These are phyloP conservation scores for Xestia ashworthii DNA, from an alignment of 2,888 invertebrate genomes.

Conservation along the genomic window DNA sequence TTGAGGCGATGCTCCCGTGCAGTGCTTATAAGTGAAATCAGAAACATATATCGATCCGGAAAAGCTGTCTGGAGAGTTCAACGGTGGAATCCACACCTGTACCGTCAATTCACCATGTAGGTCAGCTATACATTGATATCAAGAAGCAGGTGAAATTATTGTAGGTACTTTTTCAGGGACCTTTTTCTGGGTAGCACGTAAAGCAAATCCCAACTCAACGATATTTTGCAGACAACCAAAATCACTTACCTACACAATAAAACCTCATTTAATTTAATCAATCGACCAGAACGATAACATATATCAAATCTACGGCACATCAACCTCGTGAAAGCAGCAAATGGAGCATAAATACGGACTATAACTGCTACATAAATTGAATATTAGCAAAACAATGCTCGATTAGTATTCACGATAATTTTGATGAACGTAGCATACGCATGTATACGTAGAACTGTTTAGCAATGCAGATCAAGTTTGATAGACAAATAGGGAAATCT, in stretches of 20 bases:
- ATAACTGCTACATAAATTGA: slow-evolving; percentile 20
- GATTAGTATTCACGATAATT: slow-evolving; percentile 40
- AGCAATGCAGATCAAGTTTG: slow-evolving; percentile 1
- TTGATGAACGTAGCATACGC: slow-evolving; percentile 15
- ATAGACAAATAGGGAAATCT: background rate
- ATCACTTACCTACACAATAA: background rate
- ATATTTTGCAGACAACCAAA: background rate
- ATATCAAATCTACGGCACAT: background rate
- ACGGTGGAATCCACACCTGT: background rate
- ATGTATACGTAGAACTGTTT: slow-evolving; percentile 4
- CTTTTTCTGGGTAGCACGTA: background rate
- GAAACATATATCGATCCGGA: background rate
- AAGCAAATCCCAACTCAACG: background rate
- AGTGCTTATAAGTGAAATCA: background rate
- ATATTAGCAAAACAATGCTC: slow-evolving; percentile 32
- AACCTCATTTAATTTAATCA: background rate
- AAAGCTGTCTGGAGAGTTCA: background rate
- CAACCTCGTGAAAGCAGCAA: slow-evolving; percentile 14
- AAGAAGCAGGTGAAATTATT: background rate
- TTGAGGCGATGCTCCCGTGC: too few species aligned
- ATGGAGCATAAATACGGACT: slow-evolving; percentile 15
- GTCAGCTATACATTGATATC: background rate
- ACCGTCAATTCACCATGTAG: background rate
- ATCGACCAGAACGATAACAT: background rate
- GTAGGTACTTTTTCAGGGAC: background rate